Evolutionary conservation across 2,113 vertebrate genomes (phyloP).

Genomic region (Dicaeum eximium): DNA sequence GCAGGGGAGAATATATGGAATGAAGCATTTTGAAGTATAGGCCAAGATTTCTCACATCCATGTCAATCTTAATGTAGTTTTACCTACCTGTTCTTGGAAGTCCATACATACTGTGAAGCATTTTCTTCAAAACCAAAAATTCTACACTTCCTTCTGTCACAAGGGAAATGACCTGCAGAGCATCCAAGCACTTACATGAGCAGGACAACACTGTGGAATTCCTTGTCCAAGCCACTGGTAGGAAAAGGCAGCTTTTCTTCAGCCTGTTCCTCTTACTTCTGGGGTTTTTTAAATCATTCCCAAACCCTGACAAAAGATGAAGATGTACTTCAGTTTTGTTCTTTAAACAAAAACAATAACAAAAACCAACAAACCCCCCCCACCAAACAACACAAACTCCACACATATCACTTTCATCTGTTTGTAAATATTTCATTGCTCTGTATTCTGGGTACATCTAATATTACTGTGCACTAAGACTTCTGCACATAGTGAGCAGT

Average conservation of each 20-base stretch:
- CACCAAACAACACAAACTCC: not conserved
- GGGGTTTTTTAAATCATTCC: not conserved
- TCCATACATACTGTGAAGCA: not conserved
- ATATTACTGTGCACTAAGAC: not conserved
- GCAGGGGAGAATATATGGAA: rapidly evolving
- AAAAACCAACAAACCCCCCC: not conserved
- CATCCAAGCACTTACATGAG: rapidly evolving
- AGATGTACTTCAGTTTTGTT: not conserved
- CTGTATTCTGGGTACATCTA: not conserved
- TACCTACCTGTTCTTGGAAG: not conserved
- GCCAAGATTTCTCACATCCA: not conserved
- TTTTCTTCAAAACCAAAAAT: not conserved
- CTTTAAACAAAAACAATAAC: not conserved
- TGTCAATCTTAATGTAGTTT: not conserved
- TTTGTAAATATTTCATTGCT: not conserved
- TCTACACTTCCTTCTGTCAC: not conserved
- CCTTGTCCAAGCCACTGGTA: not conserved
- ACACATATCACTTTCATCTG: not conserved
- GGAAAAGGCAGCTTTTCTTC: not conserved
- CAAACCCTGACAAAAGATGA: not conserved
- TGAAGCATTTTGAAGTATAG: not conserved
- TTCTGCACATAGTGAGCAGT: not conserved
- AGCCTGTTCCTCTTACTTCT: not conserved
- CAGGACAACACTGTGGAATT: not conserved
- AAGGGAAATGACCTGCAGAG: not conserved